Conservation (phyloP, 2,888 invertebrate genomes). For the Lycia hirtaria region DNA sequence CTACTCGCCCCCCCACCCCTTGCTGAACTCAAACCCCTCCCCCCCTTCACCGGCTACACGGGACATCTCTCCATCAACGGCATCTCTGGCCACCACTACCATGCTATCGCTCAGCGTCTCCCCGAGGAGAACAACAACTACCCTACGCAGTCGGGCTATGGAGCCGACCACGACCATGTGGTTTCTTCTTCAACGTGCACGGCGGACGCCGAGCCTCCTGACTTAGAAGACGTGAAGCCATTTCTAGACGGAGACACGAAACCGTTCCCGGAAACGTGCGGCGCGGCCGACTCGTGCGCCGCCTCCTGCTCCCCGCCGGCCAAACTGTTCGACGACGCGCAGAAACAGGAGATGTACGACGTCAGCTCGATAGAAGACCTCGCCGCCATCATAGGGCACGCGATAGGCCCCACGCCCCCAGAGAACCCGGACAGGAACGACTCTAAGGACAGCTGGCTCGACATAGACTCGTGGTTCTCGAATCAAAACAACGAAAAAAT, state of each 20-base stretch:
- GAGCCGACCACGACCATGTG: conserved; percentile 89
- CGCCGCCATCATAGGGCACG: conserved; percentile 94
- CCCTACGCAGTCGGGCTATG: conserved; percentile 86
- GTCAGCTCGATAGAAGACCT: conserved; percentile 93
- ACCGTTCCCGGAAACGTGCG: conserved; percentile 81
- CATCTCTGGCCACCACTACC: conserved; percentile 94
- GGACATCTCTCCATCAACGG: conserved; percentile 95
- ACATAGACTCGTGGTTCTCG: conserved; percentile 94
- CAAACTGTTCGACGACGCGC: conserved; percentile 80
- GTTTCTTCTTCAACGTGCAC: conserved; percentile 91
- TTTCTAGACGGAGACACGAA: conserved; percentile 85
- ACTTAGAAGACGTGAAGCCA: conserved; percentile 86
- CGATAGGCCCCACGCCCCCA: conserved; percentile 92
- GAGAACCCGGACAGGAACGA: conserved; percentile 89
- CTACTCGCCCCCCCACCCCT: conserved; percentile 87
- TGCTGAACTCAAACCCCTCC: conserved; percentile 92
- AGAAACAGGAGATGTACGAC: conserved; percentile 88
- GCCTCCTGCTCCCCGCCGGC: conserved; percentile 81
- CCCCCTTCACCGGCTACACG: conserved; percentile 94
- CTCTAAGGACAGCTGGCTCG: conserved; percentile 94
- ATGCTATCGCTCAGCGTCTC: conserved; percentile 91
- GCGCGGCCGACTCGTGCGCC: conserved; percentile 86
- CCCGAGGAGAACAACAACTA: conserved; percentile 91
- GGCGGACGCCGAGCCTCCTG: conserved; percentile 86
- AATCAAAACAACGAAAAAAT: conserved; percentile 89